A percentile compares a stretch with the other conserved stretches of the same genome.
These are phyloP conservation scores for Melanogrammus aeglefinus DNA, from an alignment of 2,797 vertebrate species.

Conservation along the genomic window DNA sequence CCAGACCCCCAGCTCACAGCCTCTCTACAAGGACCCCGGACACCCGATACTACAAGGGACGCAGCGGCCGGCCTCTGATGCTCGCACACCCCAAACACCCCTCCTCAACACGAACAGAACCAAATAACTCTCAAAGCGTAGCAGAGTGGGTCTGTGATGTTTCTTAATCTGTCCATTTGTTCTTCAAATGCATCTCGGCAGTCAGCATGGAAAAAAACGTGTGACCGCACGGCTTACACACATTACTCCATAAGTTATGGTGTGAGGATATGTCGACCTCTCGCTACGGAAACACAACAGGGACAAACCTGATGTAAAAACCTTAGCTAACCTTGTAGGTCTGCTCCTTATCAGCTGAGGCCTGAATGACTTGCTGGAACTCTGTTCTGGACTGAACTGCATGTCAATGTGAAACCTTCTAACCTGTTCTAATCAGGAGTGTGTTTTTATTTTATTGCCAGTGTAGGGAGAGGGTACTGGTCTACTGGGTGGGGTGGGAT, in stretches of 20 bases:
- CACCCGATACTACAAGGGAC: constrained; percentile 60
- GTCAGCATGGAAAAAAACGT: too few relatives aligned
- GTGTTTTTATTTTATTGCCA: neutral
- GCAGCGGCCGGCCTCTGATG: constrained; percentile 50
- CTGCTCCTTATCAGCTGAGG: neutral
- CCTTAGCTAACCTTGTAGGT: neutral
- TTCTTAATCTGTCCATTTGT: neutral
- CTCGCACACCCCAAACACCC: constrained; percentile 44
- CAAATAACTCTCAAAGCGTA: constrained; percentile 48
- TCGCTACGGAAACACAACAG: neutral
- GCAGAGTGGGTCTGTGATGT: constrained; percentile 30
- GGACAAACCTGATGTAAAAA: neutral
- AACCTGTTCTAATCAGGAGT: neutral
- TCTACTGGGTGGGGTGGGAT: neutral
- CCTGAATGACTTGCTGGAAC: too few relatives aligned
- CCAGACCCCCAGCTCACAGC: constrained; percentile 33
- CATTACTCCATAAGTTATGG: too few relatives aligned
- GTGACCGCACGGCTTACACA: neutral
- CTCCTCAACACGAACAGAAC: constrained; percentile 61
- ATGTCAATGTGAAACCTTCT: neutral
- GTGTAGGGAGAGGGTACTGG: neutral
- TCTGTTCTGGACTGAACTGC: too few relatives aligned
- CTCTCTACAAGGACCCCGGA: constrained; percentile 26
- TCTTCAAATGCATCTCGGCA: constrained; percentile 7
- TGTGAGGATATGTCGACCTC: too few relatives aligned